These are phyloP conservation scores for Rhinogobius similis DNA, from an alignment of 2,113 vertebrate species.

Conservation along the genomic window DNA sequence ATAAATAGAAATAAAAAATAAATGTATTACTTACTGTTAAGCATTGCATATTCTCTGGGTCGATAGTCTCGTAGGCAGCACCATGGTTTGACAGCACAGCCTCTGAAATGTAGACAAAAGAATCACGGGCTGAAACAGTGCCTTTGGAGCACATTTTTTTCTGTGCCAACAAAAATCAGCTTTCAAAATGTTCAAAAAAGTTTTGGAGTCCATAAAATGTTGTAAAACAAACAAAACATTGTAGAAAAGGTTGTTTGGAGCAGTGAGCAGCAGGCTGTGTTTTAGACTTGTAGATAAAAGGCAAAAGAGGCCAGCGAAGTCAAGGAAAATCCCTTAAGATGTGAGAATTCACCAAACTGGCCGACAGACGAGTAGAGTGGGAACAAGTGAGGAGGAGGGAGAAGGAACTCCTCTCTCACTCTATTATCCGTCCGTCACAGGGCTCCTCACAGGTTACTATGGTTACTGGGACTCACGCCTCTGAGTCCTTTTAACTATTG, in stretches of 20 bases:
- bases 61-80: constrained; percentile 67
- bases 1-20: neutral
- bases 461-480: constrained; percentile 77
- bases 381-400: constrained; percentile 67
- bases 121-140: constrained; percentile 78
- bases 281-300: constrained; percentile 52
- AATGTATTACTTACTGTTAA: constrained; percentile 77
- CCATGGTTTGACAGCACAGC: constrained; percentile 68
- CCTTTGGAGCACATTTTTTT: constrained; percentile 77
- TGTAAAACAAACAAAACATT: constrained; percentile 42
- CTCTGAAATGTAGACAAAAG: constrained; percentile 77
- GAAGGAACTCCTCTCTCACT: constrained; percentile 75
- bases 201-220: constrained; percentile 64
- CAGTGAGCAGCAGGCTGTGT: constrained; percentile 37
- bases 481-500: constrained; percentile 79
- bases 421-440: constrained; percentile 76
- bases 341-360: constrained; percentile 64
- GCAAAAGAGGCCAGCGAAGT: constrained; percentile 29
- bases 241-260: constrained; percentile 49
- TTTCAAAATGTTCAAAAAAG: constrained; percentile 50
- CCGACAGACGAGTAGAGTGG: constrained; percentile 64
- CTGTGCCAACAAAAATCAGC: constrained; percentile 49
- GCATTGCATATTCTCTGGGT: constrained; percentile 79
- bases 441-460: constrained; percentile 76
- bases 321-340: constrained; percentile 58